A percentile compares a stretch with the other conserved stretches of the same genome.
Conservation (phyloP, 2,888 invertebrate genomes). For the Coenonympha glycerion region DNA sequence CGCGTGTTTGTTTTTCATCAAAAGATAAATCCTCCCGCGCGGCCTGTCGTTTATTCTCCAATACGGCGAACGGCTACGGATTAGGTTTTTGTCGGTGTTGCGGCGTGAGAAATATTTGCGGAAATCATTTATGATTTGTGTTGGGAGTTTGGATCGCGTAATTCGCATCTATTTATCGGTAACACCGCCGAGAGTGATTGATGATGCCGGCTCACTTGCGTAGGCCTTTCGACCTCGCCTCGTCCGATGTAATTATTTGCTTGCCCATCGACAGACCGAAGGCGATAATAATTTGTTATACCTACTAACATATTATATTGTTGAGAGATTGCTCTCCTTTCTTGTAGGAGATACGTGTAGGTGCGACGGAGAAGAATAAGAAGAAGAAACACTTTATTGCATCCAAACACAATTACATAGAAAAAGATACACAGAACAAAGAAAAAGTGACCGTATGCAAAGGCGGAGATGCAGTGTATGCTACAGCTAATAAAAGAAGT, state of each 20-base stretch:
- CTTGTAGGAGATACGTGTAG: no score
- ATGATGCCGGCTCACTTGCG: neutral
- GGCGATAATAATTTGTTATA: no score
- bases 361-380: no score
- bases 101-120: neutral
- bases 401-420: no score
- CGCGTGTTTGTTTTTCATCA: neutral
- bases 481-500: no score
- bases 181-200: neutral
- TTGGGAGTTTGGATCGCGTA: neutral
- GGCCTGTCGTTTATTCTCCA: neutral
- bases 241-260: neutral
- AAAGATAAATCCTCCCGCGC: neutral
- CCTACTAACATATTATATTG: no score
- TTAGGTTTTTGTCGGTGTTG: neutral
- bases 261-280: neutral
- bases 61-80: neutral
- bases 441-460: no score
- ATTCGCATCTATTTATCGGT: neutral
- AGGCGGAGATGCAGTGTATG: no score
- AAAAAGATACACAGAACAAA: no score
- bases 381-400: no score
- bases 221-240: neutral
- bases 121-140: constrained; percentile 1
- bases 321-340: no score